Base-by-base conservation (phyloP, 2,888 invertebrate genomes). In the Dasysyrphus tricinctus region DNA sequence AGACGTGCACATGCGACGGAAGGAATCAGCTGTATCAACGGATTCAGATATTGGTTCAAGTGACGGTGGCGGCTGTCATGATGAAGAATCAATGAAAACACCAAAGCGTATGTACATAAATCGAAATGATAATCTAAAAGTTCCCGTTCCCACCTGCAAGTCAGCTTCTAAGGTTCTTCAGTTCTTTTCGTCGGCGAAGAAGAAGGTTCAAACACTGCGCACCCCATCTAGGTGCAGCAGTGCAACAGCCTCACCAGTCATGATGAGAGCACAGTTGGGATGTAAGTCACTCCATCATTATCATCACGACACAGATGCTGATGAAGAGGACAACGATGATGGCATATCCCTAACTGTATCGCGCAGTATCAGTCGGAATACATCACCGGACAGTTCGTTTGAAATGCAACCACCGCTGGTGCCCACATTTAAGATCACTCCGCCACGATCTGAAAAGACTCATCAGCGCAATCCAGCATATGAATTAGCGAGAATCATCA, bases 351-450 rank as follows among this genome's bases (percentile, higher is more conserved):
- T 90, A 57, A 90, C 90, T 51, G 89, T 90, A 65, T 90, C 90
- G 11, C 84, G 88, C 57, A 82, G 88, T 12, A 77, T 81, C 61
- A 89, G 89, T 65, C 89, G 89, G 37, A 91, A 91, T 88, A 88
- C 89, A 16, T 90, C 92, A 1, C 90, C 90, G 4, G 91, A 92
- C 61, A 91, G 92, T 29, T 92, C 92, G 19, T 92, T 91, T 75
- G 92, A 92, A 88, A 88, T 92, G 90, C 92, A 92, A 76, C 90
- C 92, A 4, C 91, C 92, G 6, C 76, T 92, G 42, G 78, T 92
- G 88, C 92, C 92, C 74, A 91, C 90, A 39, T 92, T 92, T 88
- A 92, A 91, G 89, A 88, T 93, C 12, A 92, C 92, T 7, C 92
- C 92, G 12, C 91, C 92, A 3, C 82, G 88, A 39, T 86, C 89